A percentile compares a stretch with the other conserved stretches of the same genome.
These are phyloP conservation scores for Tribolium madens DNA, from an alignment of 1,140 invertebrate genomes.

Conservation along the genomic window DNA sequence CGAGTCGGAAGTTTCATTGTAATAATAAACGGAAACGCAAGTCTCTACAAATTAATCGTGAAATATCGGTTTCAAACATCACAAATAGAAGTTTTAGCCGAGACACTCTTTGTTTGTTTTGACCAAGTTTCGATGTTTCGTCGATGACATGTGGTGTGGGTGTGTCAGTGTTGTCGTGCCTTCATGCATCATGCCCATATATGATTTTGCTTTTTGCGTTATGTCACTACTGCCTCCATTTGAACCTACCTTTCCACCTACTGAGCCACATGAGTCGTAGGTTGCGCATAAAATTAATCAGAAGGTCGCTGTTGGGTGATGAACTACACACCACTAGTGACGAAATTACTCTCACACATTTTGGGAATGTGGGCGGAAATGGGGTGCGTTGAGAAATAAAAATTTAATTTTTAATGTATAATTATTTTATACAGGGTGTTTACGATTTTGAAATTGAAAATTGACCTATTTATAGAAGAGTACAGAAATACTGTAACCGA, in stretches of 20 bases:
- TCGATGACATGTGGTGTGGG: conserved; percentile 7
- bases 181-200: conserved; percentile 13
- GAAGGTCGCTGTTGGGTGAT: conserved; percentile 11
- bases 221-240: conserved; percentile 29
- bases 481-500: too few relatives aligned
- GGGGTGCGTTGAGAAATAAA: background rate
- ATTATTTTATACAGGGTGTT: too few relatives aligned
- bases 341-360: background rate
- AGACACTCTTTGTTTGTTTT: background rate
- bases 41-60: background rate
- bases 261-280: conserved; percentile 9
- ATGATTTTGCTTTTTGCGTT: conserved; percentile 19
- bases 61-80: too few relatives aligned
- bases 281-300: conserved; percentile 7
- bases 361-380: background rate
- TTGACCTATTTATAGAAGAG: too few relatives aligned
- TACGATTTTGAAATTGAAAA: too few relatives aligned
- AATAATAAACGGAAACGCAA: conserved; percentile 17
- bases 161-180: conserved; percentile 5
- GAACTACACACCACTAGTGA: background rate
- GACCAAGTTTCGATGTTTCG: background rate
- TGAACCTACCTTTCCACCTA: conserved; percentile 27
- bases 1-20: conserved; percentile 30
- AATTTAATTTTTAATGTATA: too few relatives aligned
- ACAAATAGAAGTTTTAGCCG: background rate